Base-by-base conservation (phyloP, 2,888 invertebrate species). In the Dasypogon diadema region DNA sequence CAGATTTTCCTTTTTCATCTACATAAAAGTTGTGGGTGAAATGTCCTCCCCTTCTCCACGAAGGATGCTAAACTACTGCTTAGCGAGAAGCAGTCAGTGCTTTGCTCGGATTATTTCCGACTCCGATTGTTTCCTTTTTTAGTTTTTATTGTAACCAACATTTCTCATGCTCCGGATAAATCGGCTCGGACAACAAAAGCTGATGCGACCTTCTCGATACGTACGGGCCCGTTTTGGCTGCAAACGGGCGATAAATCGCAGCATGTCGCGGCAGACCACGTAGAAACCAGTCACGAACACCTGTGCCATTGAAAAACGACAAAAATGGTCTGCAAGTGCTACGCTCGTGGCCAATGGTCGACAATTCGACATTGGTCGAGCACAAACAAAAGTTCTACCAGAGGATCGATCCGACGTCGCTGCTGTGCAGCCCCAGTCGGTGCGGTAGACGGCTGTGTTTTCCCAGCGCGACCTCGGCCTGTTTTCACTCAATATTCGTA, bases 381-480 rank as follows among this genome's bases (percentile, higher is more conserved):
- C 18, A 54, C 54, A 70, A 70, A 54, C 54, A 70, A 70, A 70
- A 70, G 34, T 16, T 51, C 54, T 30, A 26, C 54, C 34, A 30
- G 30, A 54, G 54, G 34, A 70, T 54, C 21, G 34, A 12, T 18
- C 16, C 65, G 65, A 22, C 70, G 54, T 70, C 70, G 54, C 21
- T 30, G 51, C 51, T n/a, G n/a, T n/a, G n/a, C n/a, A n/a, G n/a
- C n/a, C n/a, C n/a, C n/a, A 24, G 26, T 24, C 68, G 48, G 22
- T n/a, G 70, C 30, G 51, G 37, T 37, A 60, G 60, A 60, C 37
- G 60, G 2, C 14, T 48, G 65, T 70, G n/a, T 70, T 70, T 46
- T 54, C 24, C 54, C 54, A 34, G 54, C 21, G n/a, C 12, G 74
- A 46, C 74, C 74, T 74, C 74, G 74, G 74, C 74, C 74, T 16